Conservation (phyloP, 2,113 vertebrate genomes). For the Phyllostomus hastatus region DNA sequence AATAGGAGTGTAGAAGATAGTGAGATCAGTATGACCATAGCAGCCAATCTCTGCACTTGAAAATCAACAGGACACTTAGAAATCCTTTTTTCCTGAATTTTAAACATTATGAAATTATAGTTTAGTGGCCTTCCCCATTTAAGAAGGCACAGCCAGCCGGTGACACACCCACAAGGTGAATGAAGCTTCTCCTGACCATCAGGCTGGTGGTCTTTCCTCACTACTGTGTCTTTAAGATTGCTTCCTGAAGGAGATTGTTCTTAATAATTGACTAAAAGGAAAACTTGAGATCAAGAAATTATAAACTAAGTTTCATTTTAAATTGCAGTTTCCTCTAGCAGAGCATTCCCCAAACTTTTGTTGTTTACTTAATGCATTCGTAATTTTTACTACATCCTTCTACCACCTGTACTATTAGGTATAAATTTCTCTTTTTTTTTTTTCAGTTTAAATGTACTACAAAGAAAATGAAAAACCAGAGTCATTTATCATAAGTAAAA, state of each 20-base stretch:
- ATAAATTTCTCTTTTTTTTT: background rate
- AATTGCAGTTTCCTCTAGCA: background rate
- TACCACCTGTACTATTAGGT: background rate
- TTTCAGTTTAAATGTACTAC: slow-evolving; percentile 17
- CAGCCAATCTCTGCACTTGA: background rate
- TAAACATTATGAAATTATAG: background rate
- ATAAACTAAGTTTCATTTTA: background rate
- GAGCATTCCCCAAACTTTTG: background rate
- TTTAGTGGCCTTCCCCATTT: background rate
- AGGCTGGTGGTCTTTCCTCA: background rate
- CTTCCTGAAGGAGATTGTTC: background rate
- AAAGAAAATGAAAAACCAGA: background rate
- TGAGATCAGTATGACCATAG: background rate
- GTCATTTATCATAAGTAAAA: background rate
- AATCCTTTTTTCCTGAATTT: background rate
- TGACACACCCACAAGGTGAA: background rate
- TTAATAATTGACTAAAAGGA: background rate
- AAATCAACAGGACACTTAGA: background rate
- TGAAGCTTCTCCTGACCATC: background rate
- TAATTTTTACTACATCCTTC: background rate
- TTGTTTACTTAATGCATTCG: background rate
- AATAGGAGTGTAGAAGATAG: background rate
- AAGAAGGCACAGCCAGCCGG: background rate
- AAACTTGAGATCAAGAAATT: background rate
- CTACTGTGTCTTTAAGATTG: background rate